Conservation (phyloP, 2,797 vertebrate species). For the Argyrosomus regius region DNA sequence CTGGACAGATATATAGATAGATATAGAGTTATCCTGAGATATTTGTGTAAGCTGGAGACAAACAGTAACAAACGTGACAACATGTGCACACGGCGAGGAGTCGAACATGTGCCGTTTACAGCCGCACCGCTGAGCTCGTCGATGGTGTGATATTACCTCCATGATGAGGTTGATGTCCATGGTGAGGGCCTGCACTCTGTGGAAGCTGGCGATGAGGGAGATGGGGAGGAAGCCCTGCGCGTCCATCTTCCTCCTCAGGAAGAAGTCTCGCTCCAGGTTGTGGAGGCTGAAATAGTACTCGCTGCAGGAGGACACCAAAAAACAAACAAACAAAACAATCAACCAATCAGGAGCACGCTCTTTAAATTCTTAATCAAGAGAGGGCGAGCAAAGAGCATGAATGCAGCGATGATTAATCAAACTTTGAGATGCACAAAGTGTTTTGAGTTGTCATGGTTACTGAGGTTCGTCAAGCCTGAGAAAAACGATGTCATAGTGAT, state of each 20-base stretch:
- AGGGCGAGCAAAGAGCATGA: not conserved
- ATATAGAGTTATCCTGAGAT: not conserved
- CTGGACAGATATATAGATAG: conserved; percentile 69
- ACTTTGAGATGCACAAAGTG: not conserved
- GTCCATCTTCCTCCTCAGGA: conserved; percentile 97
- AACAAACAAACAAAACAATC: not conserved
- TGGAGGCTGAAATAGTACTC: conserved; percentile 98
- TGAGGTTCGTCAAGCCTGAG: too few relatives aligned
- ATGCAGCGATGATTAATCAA: not conserved
- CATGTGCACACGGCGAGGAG: too few relatives aligned
- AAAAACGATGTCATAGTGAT: too few relatives aligned
- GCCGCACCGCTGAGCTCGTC: not conserved
- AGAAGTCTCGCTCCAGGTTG: conserved; percentile 97
- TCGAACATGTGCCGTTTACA: too few relatives aligned
- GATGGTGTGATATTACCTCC: conserved; percentile 83
- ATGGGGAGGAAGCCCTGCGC: conserved; percentile 93
- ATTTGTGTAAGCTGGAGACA: not conserved
- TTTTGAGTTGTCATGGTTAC: not conserved
- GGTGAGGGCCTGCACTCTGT: conserved; percentile 94
- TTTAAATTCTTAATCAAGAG: not conserved
- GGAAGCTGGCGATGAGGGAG: conserved; percentile 95
- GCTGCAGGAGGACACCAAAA: conserved; percentile 70
- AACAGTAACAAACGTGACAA: not conserved
- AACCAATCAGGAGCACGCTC: not conserved
- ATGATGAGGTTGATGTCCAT: conserved; percentile 92